phyloP scores from a whole-genome alignment of 2,113 vertebrate genomes.

The Pterocles burchelli region DNA sequence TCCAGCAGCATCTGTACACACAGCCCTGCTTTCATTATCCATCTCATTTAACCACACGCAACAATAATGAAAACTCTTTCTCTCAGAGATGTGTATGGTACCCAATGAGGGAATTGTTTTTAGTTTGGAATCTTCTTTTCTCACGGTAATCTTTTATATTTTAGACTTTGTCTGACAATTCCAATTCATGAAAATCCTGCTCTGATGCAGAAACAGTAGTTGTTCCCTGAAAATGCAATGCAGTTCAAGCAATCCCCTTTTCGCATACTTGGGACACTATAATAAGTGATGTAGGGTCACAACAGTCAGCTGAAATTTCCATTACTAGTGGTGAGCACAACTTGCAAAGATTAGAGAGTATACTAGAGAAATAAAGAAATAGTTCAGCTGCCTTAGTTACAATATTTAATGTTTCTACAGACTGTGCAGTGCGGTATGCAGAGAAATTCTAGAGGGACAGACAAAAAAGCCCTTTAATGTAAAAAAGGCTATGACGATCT shows the following conservation, averaged over 20 bases:
- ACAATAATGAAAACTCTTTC: neutral
- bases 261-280: neutral
- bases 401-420: neutral
- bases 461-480: neutral
- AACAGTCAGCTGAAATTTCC: neutral
- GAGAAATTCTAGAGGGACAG: neutral
- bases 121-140: neutral
- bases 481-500: neutral
- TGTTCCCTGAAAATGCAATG: neutral
- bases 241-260: neutral
- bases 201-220: neutral
- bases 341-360: neutral
- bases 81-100: neutral
- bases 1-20: constrained; percentile 33
- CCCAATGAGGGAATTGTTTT: neutral
- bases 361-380: neutral
- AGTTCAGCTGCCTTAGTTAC: neutral
- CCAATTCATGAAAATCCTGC: neutral
- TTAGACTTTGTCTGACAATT: neutral
- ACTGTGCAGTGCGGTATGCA: neutral
- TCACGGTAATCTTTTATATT: neutral
- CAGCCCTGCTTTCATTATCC: constrained; percentile 23
- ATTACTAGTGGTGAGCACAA: neutral
- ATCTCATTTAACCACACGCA: neutral
- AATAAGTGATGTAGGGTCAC: neutral